Evolutionary conservation across 37 sponge, comb jelly and placozoan genomes (phyloP).

Genomic region (Beroe forskalii): DNA sequence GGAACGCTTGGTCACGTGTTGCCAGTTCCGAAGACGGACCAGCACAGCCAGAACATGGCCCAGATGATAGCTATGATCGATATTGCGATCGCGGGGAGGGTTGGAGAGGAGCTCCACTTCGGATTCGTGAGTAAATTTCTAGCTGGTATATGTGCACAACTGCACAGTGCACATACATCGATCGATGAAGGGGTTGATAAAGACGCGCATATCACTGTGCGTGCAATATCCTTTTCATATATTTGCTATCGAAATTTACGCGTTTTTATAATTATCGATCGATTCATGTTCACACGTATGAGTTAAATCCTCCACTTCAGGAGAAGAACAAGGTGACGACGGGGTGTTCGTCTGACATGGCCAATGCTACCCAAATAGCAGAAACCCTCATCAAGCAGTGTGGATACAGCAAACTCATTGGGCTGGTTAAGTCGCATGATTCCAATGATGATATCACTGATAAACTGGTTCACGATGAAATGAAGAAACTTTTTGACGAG

Average conservation of each 20-base stretch:
- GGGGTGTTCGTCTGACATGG: conserved; percentile 34
- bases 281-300: too few species aligned
- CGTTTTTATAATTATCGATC: too few species aligned
- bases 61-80: conserved; percentile 52
- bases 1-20: conserved; percentile 21
- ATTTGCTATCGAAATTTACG: too few species aligned
- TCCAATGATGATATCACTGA: conserved; percentile 3
- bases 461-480: conserved; percentile 46
- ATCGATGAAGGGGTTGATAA: too few species aligned
- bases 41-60: conserved; percentile 14
- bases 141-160: too few species aligned
- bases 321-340: conserved; percentile 26
- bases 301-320: too few species aligned
- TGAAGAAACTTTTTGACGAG: conserved; percentile 56
- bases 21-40: conserved; percentile 12
- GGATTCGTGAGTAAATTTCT: conserved; percentile 23
- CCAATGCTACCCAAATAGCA: background rate
- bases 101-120: conserved; percentile 47
- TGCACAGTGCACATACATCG: too few species aligned
- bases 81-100: conserved; percentile 5
- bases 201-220: too few species aligned
- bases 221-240: too few species aligned
- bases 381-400: conserved; percentile 31
- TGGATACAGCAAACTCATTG: conserved; percentile 35
- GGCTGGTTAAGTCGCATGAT: background rate